phyloP scores from a whole-genome alignment of 2,888 invertebrate species.

The Morpho deidamia region DNA sequence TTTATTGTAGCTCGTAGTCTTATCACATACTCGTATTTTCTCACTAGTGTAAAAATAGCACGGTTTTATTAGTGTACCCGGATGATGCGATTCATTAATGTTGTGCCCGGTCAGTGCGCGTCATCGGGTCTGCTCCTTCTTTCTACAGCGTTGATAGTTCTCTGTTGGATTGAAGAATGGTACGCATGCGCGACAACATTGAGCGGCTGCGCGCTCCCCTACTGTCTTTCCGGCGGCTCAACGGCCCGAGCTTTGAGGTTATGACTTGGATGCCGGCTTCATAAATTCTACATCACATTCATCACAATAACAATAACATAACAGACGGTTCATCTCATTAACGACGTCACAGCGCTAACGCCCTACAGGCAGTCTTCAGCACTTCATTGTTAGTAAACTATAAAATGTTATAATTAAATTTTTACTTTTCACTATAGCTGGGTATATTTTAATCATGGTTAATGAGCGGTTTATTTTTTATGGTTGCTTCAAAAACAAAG shows the following conservation, averaged over 20 bases:
- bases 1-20: conserved; percentile 38
- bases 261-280: conserved; percentile 62
- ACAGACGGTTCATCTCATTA: conserved; percentile 31
- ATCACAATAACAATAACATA: conserved; percentile 62
- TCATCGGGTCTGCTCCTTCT: conserved; percentile 55
- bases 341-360: conserved; percentile 35
- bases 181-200: conserved; percentile 71
- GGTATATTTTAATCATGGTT: too few relatives aligned
- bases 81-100: conserved; percentile 43
- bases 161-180: conserved; percentile 27
- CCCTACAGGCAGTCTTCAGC: neutral
- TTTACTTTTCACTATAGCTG: too few relatives aligned
- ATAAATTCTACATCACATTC: conserved; percentile 41
- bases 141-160: conserved; percentile 56
- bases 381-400: neutral
- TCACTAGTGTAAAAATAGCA: conserved; percentile 34
- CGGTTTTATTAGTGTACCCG: conserved; percentile 33
- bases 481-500: too few relatives aligned
- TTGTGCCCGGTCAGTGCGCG: conserved; percentile 42
- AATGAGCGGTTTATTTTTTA: too few relatives aligned
- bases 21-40: conserved; percentile 59
- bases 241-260: conserved; percentile 65
- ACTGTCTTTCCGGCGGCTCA: conserved; percentile 37
- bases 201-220: conserved; percentile 67
- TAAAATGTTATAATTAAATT: neutral